These are phyloP conservation scores for Aromia moschata DNA, from an alignment of 2,888 invertebrate species.

Conservation along the genomic window DNA sequence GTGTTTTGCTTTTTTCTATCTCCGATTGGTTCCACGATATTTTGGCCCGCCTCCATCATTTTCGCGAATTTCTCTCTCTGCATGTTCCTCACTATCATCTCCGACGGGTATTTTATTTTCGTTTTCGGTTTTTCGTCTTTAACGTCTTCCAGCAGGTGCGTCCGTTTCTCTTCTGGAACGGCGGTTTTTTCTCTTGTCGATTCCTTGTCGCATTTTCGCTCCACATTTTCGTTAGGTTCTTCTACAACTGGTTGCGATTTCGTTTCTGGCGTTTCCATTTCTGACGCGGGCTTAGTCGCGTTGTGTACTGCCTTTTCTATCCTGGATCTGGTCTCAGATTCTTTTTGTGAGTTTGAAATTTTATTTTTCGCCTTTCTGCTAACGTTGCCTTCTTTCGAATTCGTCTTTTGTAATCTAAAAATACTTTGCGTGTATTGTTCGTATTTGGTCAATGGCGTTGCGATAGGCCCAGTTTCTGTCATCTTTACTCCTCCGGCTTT, in stretches of 20 bases:
- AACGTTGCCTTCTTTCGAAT: too few species aligned
- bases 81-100: background rate
- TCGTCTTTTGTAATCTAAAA: too few species aligned
- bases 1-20: background rate
- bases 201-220: background rate
- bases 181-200: background rate
- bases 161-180: background rate
- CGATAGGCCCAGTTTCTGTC: too few species aligned
- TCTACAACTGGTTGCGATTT: background rate
- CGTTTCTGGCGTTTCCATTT: background rate
- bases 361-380: too few species aligned
- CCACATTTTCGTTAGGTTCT: background rate
- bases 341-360: too few species aligned
- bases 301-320: too few species aligned
- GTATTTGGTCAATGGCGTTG: too few species aligned
- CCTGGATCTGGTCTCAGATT: too few species aligned
- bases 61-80: background rate
- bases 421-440: too few species aligned
- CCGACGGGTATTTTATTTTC: background rate
- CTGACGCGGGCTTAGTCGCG: too few species aligned
- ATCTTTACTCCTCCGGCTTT: too few species aligned
- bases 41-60: background rate
- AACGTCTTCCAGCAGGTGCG: background rate
- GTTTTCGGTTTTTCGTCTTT: background rate
- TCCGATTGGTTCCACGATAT: background rate